phyloP scores from a whole-genome alignment of 1,140 invertebrate genomes.

The Drosophila carrolli region DNA sequence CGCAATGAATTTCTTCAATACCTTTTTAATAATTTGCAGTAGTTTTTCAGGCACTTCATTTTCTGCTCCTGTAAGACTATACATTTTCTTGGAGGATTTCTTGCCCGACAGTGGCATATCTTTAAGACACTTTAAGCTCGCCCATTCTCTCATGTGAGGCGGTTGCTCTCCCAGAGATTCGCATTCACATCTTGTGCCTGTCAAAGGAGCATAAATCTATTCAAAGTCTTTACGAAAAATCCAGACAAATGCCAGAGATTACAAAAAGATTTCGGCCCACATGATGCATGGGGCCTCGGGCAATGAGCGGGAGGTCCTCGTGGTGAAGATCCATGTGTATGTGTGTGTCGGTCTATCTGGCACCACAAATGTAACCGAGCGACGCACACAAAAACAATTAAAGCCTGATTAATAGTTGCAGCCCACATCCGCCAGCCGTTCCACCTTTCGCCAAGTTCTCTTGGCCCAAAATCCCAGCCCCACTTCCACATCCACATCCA shows the following conservation, averaged over 20 bases:
- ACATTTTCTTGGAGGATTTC: conserved; percentile 14
- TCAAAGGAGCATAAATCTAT: conserved; percentile 81
- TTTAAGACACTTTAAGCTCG: conserved; percentile 76
- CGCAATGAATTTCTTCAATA: too few species aligned
- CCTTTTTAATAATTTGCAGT: too few species aligned
- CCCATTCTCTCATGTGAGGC: conserved; percentile 14
- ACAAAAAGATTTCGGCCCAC: conserved; percentile 81
- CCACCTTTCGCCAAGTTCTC: conserved; percentile 76
- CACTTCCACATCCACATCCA: conserved; percentile 4
- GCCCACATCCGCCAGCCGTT: conserved; percentile 60
- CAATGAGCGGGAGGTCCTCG: conserved; percentile 31
- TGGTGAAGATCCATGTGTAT: conserved; percentile 23
- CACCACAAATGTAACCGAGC: conserved; percentile 64
- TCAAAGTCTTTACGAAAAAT: conserved; percentile 81
- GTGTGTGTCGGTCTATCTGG: conserved; percentile 47
- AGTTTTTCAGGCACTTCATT: neutral
- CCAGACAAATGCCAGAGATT: conserved; percentile 83
- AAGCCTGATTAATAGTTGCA: conserved; percentile 83
- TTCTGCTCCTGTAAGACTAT: neutral
- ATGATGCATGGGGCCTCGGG: conserved; percentile 71
- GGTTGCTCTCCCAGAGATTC: conserved; percentile 35
- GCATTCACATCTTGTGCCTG: conserved; percentile 77
- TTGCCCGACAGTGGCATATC: conserved; percentile 51
- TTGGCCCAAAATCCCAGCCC: conserved; percentile 6
- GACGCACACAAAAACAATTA: conserved; percentile 78